A percentile compares a stretch with the other conserved stretches of the same genome.
These are phyloP conservation scores for Cataglyphis albicans DNA, from an alignment of 2,888 invertebrate genomes.

Conservation along the genomic window DNA sequence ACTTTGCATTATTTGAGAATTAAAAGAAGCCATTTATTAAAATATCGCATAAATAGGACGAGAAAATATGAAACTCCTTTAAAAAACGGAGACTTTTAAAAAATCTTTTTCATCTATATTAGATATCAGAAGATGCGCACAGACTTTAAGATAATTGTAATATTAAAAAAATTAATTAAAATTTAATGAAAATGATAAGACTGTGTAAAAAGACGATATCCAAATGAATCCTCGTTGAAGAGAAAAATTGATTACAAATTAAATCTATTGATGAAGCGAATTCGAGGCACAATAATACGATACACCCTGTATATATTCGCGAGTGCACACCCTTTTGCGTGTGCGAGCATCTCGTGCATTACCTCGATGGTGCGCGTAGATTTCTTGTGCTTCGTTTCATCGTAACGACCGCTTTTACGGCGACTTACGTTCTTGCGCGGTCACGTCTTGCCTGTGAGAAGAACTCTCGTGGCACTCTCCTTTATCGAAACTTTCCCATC, in stretches of 20 bases:
- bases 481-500: constrained; percentile 41
- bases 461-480: constrained; percentile 25
- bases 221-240: background rate
- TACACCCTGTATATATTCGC: constrained; percentile 1
- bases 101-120: background rate
- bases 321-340: constrained; percentile 1
- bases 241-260: background rate
- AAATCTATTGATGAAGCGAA: background rate
- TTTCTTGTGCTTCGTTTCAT: constrained; percentile 52
- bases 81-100: background rate
- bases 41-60: background rate
- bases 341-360: constrained; percentile 17
- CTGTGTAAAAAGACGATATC: background rate
- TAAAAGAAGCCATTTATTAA: background rate
- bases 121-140: background rate
- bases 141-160: background rate
- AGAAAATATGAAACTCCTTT: background rate
- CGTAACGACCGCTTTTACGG: constrained; percentile 53
- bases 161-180: background rate
- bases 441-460: constrained; percentile 39
- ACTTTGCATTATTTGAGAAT: background rate
- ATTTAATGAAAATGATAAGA: background rate
- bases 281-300: background rate
- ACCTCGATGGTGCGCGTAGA: constrained; percentile 22
- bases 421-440: constrained; percentile 51